Conservation (phyloP, 2,113 vertebrate species). For the Myotis brandtii region DNA sequence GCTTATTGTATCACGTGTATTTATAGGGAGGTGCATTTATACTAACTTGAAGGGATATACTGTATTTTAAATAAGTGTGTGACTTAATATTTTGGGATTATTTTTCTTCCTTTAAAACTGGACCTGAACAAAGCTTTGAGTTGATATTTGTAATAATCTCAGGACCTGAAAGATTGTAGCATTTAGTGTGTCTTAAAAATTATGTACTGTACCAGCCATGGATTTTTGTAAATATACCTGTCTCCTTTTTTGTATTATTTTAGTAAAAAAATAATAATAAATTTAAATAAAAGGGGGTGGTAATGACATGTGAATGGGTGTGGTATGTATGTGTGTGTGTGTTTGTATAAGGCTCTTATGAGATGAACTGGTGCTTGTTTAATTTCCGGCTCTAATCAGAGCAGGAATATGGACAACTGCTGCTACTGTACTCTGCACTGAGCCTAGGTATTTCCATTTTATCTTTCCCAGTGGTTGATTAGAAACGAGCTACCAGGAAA, state of each 20-base stretch:
- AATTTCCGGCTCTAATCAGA: constrained; percentile 82
- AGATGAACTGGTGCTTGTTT: constrained; percentile 86
- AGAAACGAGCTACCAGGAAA: constrained; percentile 45
- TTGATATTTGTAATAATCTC: constrained; percentile 90
- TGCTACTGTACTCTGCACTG: constrained; percentile 81
- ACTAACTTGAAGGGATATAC: constrained; percentile 84
- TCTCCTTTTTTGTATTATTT: constrained; percentile 90
- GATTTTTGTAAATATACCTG: constrained; percentile 91
- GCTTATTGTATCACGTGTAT: constrained; percentile 52
- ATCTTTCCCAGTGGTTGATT: constrained; percentile 26
- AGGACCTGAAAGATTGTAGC: constrained; percentile 93
- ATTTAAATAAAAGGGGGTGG: constrained; percentile 81
- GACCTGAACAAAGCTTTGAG: constrained; percentile 88
- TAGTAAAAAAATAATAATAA: constrained; percentile 84
- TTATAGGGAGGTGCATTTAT: constrained; percentile 79
- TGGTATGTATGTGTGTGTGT: constrained; percentile 50
- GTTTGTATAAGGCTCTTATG: constrained; percentile 86
- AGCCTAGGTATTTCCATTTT: constrained; percentile 24
- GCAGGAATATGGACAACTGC: constrained; percentile 85
- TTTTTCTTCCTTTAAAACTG: constrained; percentile 85
- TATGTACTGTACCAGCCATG: constrained; percentile 92
- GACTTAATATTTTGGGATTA: constrained; percentile 80
- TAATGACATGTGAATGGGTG: constrained; percentile 60
- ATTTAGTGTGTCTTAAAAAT: constrained; percentile 93
- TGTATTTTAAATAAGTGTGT: constrained; percentile 84